Percentiles rank a stretch among this genome's conserved stretches.
phyloP scores from a whole-genome alignment of 2,888 invertebrate genomes.

The Ariolimax columbianus region DNA sequence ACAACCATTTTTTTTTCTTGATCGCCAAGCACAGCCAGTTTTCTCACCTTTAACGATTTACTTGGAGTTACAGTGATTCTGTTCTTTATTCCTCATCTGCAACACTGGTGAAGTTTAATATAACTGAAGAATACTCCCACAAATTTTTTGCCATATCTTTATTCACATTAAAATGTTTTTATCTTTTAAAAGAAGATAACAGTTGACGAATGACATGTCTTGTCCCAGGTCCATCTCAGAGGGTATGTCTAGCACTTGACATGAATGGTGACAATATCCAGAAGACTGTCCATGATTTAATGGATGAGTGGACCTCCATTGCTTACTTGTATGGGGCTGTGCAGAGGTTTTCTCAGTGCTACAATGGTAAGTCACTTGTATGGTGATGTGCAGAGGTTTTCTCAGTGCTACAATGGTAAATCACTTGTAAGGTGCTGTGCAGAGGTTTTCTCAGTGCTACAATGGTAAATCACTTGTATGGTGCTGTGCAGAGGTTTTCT shows the following conservation, averaged over 20 bases:
- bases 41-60: no score
- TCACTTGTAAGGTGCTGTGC: slow-evolving; percentile 90
- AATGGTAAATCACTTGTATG: slow-evolving; percentile 87
- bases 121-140: neutral
- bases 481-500: slow-evolving; percentile 89
- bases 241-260: slow-evolving; percentile 93
- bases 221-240: slow-evolving; percentile 86
- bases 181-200: neutral
- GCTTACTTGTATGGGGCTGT: slow-evolving; percentile 92
- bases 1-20: no score
- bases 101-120: no score
- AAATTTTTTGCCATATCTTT: neutral
- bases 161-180: neutral
- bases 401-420: slow-evolving; percentile 86
- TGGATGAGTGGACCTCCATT: slow-evolving; percentile 95
- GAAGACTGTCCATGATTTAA: slow-evolving; percentile 90
- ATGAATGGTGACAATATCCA: slow-evolving; percentile 88
- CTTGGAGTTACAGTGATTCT: no score
- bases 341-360: slow-evolving; percentile 89
- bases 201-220: neutral
- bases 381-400: slow-evolving; percentile 89
- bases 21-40: no score
- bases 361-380: slow-evolving; percentile 87
- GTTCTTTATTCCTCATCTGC: no score
- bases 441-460: slow-evolving; percentile 89